These are phyloP conservation scores for Boloria selene DNA, from an alignment of 2,888 invertebrate species.

Conservation along the genomic window DNA sequence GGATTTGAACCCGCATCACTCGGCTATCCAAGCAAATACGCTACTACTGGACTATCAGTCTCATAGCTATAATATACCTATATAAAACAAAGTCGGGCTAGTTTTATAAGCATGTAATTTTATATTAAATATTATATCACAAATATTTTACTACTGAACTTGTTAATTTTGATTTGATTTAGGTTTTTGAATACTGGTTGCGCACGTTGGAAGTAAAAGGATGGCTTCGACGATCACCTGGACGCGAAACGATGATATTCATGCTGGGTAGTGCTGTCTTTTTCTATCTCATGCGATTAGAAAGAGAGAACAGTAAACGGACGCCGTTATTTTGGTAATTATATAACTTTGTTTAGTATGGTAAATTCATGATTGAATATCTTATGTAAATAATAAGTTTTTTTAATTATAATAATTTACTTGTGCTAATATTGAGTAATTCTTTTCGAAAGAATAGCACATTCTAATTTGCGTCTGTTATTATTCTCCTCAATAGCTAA, in stretches of 20 bases:
- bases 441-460: no score
- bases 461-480: no score
- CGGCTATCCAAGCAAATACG: no score
- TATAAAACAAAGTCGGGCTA: no score
- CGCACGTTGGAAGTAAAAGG: constrained; percentile 77
- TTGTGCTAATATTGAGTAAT: no score
- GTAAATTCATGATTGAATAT: neutral
- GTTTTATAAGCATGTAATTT: no score
- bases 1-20: no score
- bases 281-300: constrained; percentile 75
- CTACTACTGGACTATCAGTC: no score
- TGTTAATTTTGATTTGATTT: constrained; percentile 25
- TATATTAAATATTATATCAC: no score
- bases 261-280: constrained; percentile 78
- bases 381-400: neutral
- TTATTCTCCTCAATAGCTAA: no score
- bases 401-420: neutral
- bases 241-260: constrained; percentile 71
- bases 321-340: constrained; percentile 74
- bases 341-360: neutral
- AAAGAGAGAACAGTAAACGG: constrained; percentile 68
- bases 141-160: no score
- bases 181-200: constrained; percentile 79
- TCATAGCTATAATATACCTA: no score
- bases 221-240: constrained; percentile 67